Conservation (phyloP, 1,140 invertebrate genomes). For the Wasmannia auropunctata region DNA sequence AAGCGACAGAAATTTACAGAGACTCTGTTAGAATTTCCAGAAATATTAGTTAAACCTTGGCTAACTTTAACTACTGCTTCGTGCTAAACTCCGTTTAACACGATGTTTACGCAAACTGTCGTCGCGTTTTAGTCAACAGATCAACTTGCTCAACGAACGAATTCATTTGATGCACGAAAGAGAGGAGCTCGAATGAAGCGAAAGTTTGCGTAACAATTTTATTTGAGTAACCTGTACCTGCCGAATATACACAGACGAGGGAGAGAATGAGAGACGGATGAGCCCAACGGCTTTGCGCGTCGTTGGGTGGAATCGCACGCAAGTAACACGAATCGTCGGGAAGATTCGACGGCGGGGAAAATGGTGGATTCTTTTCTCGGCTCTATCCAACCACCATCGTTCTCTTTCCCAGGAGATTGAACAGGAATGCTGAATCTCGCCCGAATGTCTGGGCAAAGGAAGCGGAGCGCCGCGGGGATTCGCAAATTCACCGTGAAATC, state of each 20-base stretch:
- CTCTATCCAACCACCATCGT: background rate
- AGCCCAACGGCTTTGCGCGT: constrained; percentile 18
- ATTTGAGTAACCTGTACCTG: constrained; percentile 10
- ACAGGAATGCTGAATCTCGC: constrained; percentile 62
- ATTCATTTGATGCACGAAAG: background rate
- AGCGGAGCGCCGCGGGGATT: constrained; percentile 37
- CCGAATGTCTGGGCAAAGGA: constrained; percentile 47
- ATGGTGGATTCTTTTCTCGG: constrained; percentile 31
- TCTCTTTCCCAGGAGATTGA: constrained; percentile 55
- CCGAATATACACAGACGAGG: background rate
- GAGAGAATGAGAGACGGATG: background rate
- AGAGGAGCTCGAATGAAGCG: background rate
- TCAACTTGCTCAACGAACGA: background rate
- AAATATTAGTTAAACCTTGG: background rate
- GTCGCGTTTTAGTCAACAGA: background rate
- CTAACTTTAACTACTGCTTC: background rate
- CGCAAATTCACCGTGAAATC: constrained; percentile 77
- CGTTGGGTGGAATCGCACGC: constrained; percentile 26
- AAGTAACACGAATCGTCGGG: constrained; percentile 43
- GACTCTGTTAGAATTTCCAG: background rate
- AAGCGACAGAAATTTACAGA: background rate
- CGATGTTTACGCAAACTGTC: background rate
- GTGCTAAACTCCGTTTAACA: no score
- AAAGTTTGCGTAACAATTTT: constrained; percentile 41
- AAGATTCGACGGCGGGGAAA: constrained; percentile 48